Evolutionary conservation across 2,113 vertebrate genomes (phyloP).

Genomic region (Megaceryle torquata): DNA sequence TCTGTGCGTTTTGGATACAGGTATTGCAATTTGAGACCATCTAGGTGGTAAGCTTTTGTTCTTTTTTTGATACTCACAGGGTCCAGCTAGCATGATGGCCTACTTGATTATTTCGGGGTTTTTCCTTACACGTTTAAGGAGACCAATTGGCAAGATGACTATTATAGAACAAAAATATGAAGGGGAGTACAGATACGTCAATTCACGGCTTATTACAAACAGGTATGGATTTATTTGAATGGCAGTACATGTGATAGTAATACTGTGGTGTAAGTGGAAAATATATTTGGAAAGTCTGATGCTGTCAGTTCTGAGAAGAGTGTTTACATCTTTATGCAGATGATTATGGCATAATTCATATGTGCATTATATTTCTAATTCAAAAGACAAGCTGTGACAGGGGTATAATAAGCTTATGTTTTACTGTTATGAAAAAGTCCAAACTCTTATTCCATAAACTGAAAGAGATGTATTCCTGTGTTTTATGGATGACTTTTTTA

Average conservation of each 20-base stretch:
- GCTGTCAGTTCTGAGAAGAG: neutral
- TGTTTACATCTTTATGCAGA: neutral
- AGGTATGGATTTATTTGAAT: conserved; percentile 74
- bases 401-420: neutral
- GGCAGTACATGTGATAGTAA: neutral
- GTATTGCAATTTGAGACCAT: neutral
- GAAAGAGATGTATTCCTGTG: neutral
- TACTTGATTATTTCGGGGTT: conserved; percentile 96
- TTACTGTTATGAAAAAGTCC: neutral
- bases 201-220: conserved; percentile 97
- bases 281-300: neutral
- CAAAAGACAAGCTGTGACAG: neutral
- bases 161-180: conserved; percentile 92
- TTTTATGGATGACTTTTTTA: neutral
- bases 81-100: conserved; percentile 91
- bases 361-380: neutral
- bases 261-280: neutral
- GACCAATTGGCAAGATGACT: conserved; percentile 97
- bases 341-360: neutral
- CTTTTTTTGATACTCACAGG: conserved; percentile 70
- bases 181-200: conserved; percentile 95
- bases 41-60: neutral
- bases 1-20: neutral
- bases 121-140: conserved; percentile 89
- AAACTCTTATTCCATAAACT: neutral